These are phyloP conservation scores for Typhlichthys subterraneus DNA, from an alignment of 2,797 vertebrate species.

Conservation along the genomic window DNA sequence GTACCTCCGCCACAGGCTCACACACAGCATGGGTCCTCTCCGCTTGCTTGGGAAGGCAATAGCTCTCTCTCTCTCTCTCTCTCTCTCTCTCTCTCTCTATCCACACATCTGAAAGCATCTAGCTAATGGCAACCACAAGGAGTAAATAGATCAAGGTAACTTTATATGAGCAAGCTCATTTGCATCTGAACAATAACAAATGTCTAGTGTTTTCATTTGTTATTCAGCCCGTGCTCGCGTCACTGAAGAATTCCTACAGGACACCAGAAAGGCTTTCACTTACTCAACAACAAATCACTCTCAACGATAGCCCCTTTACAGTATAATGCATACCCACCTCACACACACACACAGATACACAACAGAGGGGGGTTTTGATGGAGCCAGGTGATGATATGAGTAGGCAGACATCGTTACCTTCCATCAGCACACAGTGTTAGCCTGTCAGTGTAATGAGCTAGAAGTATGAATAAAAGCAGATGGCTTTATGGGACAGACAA, in stretches of 20 bases:
- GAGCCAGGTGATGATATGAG: conserved; percentile 65
- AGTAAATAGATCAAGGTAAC: conserved; percentile 48
- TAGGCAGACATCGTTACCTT: conserved; percentile 68
- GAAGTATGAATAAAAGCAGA: conserved; percentile 74
- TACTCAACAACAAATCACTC: conserved; percentile 13
- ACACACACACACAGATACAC: conserved; percentile 6
- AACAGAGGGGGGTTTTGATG: conserved; percentile 43
- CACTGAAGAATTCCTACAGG: not conserved
- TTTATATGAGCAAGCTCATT: conserved; percentile 33
- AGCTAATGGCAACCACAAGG: conserved; percentile 34
- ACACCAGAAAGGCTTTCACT: conserved; percentile 1
- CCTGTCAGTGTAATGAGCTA: conserved; percentile 62
- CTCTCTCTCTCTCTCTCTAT: conserved; percentile 1
- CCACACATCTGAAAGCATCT: conserved; percentile 11
- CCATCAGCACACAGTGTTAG: conserved; percentile 70
- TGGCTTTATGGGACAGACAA: conserved; percentile 71
- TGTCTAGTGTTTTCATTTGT: conserved; percentile 22
- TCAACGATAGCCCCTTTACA: conserved; percentile 8
- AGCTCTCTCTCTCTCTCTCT: not conserved
- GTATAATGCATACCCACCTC: not conserved
- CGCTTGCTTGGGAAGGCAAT: too few species aligned
- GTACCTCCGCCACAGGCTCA: not conserved
- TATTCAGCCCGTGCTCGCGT: not conserved
- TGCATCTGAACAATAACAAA: conserved; percentile 39
- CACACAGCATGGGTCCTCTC: too few species aligned